Evolutionary conservation across 2,888 invertebrate genomes (phyloP).

Genomic region (Diogma glabrata): DNA sequence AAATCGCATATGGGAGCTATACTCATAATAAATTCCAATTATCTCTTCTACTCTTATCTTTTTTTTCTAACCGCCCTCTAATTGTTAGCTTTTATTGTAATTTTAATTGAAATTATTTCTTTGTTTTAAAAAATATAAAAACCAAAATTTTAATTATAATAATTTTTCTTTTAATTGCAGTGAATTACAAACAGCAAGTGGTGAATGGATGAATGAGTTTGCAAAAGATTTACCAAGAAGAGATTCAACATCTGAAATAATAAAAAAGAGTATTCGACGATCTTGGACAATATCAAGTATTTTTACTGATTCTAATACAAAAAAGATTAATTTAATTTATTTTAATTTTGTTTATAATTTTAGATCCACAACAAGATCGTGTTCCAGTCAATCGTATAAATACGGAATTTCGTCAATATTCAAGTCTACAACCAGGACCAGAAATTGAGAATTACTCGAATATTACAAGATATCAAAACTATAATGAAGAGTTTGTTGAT

Average conservation of each 20-base stretch:
- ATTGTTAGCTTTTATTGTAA: no score
- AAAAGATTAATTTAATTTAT: background rate
- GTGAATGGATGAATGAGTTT: conserved; percentile 57
- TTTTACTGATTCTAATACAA: background rate
- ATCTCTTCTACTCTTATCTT: no score
- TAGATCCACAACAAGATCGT: conserved; percentile 41
- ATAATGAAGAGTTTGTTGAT: conserved; percentile 12
- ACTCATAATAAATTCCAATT: no score
- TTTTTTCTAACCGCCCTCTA: no score
- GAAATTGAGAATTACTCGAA: conserved; percentile 31
- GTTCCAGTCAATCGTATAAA: conserved; percentile 32
- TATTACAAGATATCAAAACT: conserved; percentile 23
- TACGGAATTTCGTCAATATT: conserved; percentile 44
- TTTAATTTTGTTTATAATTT: conserved; percentile 10
- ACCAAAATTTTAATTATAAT: conserved; percentile 10
- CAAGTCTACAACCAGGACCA: conserved; percentile 46
- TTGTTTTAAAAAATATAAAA: background rate
- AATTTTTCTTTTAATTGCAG: conserved; percentile 39
- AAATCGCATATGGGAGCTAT: no score
- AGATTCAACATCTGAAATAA: conserved; percentile 45
- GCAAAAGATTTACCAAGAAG: conserved; percentile 42
- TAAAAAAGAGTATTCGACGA: conserved; percentile 52
- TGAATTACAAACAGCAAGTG: conserved; percentile 54
- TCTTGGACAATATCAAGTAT: conserved; percentile 64
- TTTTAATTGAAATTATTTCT: no score